Conservation (phyloP, 2,888 invertebrate genomes). For the Tenodera sinensis region DNA sequence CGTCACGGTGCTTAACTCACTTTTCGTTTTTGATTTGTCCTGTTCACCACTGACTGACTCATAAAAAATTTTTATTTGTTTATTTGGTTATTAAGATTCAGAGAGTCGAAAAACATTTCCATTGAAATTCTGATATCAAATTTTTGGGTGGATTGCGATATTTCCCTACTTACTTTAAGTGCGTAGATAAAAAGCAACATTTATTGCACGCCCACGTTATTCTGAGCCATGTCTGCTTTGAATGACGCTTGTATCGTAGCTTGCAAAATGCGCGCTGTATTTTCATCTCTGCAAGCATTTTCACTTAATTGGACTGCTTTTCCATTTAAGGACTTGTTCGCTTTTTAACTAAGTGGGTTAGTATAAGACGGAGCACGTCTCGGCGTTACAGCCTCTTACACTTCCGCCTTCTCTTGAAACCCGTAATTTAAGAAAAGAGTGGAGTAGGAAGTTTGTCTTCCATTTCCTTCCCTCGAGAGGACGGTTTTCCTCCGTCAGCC, state of each 20-base stretch:
- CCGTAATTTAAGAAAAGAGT: background rate
- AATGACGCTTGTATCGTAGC: background rate
- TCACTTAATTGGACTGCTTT: background rate
- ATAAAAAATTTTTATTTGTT: too few species aligned
- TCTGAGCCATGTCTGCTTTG: too few species aligned
- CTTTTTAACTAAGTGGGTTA: background rate
- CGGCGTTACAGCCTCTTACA: background rate
- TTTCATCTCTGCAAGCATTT: background rate
- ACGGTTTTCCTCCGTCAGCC: background rate
- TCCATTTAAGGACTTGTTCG: background rate
- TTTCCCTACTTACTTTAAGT: too few species aligned
- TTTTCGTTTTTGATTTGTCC: too few species aligned
- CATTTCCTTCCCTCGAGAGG: background rate
- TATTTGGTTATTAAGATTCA: too few species aligned
- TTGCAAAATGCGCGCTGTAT: background rate
- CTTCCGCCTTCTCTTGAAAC: background rate
- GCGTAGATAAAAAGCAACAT: too few species aligned
- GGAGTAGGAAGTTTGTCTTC: background rate
- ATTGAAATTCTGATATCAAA: too few species aligned
- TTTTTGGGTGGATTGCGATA: too few species aligned
- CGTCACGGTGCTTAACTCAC: too few species aligned
- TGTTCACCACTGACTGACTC: too few species aligned
- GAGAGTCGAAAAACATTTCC: too few species aligned
- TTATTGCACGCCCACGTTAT: too few species aligned
- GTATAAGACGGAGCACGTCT: background rate